Evolutionary conservation across 2,888 invertebrate species (phyloP), one percentile per base, ranked within the genome.

Genomic region (Aspidapion aeneum): DNA sequence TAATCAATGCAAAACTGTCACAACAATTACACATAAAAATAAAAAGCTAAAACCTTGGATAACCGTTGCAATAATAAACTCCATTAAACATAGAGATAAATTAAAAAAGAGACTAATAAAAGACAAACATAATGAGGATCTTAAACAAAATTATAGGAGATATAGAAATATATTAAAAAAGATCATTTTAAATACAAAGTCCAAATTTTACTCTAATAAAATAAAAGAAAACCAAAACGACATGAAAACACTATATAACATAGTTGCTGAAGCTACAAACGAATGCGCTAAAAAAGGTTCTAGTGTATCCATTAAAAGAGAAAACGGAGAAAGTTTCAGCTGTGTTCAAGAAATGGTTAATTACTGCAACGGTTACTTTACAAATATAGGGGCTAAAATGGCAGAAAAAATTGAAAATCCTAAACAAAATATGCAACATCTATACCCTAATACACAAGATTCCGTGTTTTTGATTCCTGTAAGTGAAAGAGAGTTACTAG

Each of bases 351-450:
- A 58, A 58, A n/a, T 35, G 58, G 48, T 48, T 35, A 48, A 58
- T 58, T 58, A 58, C 58, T 58, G 58, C 18, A 58, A 58, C 19
- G 19, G 18, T 58, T 35, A 58, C 18, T 58, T 58, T 19, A 58
- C 48, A 18, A 48, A 58, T 17, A 12, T 56, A 20, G 57, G 57
- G 1, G 18, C 21, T 56, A 35, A 56, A 35, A 22, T 58, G 48
- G 48, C 35, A 18, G 48, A 58, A 7, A 35, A 48, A 35, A 58
- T 58, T 22, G 22, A 58, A 9, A 48, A 35, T 58, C 18, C 19
- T 35, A 19, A 48, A 35, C 12, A 57, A 16, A 12, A n/a, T n/a
- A n/a, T n/a, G n/a, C n/a, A n/a, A n/a, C n/a, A n/a, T n/a, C n/a
- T n/a, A n/a, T n/a, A n/a, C n/a, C n/a, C n/a, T n/a, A n/a, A n/a